Conservation (phyloP, 2,888 invertebrate species). For the Bombylius major region DNA sequence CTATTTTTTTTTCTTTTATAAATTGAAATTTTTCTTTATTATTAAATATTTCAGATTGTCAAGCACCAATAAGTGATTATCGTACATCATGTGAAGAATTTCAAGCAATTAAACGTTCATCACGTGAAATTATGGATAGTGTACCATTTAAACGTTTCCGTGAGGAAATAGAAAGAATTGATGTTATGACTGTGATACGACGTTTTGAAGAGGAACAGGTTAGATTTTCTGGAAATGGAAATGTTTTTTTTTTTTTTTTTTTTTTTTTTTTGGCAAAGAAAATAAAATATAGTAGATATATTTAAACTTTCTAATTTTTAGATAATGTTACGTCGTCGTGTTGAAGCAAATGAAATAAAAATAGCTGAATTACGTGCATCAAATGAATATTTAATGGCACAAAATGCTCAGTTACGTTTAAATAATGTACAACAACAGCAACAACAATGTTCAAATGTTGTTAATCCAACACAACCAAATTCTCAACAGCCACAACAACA, state of each 20-base stretch:
- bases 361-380: constrained; percentile 57
- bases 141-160: constrained; percentile 17
- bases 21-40: too few relatives aligned
- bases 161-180: constrained; percentile 17
- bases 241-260: neutral
- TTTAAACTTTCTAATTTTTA: constrained; percentile 1
- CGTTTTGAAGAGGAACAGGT: constrained; percentile 21
- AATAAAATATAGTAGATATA: neutral
- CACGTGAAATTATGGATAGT: constrained; percentile 5
- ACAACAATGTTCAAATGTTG: constrained; percentile 41
- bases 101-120: constrained; percentile 13
- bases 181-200: constrained; percentile 18
- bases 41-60: neutral
- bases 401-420: constrained; percentile 58
- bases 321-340: constrained; percentile 18
- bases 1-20: too few relatives aligned
- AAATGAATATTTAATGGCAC: constrained; percentile 65
- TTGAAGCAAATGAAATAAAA: constrained; percentile 22
- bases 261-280: neutral
- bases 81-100: constrained; percentile 12
- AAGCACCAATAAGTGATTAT: neutral
- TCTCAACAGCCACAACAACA: constrained; percentile 38
- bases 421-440: constrained; percentile 38
- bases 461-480: constrained; percentile 45
- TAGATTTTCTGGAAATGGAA: neutral